phyloP scores from a whole-genome alignment of 2,888 invertebrate species.

The Pyrgus malvae region DNA sequence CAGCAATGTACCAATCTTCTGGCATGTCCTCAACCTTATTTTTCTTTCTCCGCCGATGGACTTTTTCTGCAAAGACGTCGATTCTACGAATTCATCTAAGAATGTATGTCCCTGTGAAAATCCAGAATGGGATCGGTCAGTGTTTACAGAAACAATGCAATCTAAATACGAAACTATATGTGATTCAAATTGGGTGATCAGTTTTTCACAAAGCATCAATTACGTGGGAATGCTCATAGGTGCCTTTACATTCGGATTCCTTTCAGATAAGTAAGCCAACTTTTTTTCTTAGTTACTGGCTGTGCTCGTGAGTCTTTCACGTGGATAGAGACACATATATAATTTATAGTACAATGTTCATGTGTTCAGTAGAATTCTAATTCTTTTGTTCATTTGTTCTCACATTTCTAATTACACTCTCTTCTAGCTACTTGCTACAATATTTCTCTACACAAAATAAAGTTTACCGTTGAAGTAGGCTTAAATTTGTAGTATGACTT shows the following conservation, averaged over 20 bases:
- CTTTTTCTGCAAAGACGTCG: slow-evolving; percentile 43
- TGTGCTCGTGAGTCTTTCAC: no score
- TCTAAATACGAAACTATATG: slow-evolving; percentile 56
- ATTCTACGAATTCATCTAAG: slow-evolving; percentile 27
- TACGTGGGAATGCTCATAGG: slow-evolving; percentile 60
- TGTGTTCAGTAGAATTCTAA: no score
- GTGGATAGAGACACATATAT: no score
- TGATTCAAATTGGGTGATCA: slow-evolving; percentile 52
- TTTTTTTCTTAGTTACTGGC: neutral
- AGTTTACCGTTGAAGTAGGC: no score
- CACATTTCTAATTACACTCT: no score
- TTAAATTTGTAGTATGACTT: no score
- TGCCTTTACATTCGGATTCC: slow-evolving; percentile 53
- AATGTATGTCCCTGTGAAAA: slow-evolving; percentile 55
- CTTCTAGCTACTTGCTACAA: no score
- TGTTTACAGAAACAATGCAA: slow-evolving; percentile 58
- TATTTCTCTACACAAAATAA: no score
- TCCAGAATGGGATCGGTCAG: slow-evolving; percentile 52
- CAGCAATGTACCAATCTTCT: slow-evolving; percentile 54
- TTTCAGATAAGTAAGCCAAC: slow-evolving; percentile 59
- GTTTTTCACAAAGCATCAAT: slow-evolving; percentile 57
- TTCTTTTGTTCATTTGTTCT: no score
- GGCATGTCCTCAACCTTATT: slow-evolving; percentile 61
- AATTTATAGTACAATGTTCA: no score
- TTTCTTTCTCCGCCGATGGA: slow-evolving; percentile 61